Conservation (phyloP, 2,888 invertebrate genomes). For the Eupsilia transversa region DNA sequence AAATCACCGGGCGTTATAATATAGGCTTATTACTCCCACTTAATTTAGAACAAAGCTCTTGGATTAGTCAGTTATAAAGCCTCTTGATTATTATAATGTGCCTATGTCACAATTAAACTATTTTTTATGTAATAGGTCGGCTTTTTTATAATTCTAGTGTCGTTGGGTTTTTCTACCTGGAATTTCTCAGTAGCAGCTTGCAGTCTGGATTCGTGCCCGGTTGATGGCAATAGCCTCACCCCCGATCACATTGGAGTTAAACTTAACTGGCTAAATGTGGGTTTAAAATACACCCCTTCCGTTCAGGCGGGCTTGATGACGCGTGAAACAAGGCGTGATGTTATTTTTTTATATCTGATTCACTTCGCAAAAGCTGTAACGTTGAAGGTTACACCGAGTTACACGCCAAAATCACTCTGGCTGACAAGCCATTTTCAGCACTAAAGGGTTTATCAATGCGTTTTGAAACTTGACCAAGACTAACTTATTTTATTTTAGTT, state of each 20-base stretch:
- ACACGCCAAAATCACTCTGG: neutral
- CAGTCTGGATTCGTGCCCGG: neutral
- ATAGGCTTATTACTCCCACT: constrained; percentile 30
- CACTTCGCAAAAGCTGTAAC: neutral
- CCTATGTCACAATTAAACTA: no score
- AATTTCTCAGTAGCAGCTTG: neutral
- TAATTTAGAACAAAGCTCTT: constrained; percentile 35
- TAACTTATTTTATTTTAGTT: neutral
- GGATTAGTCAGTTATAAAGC: constrained; percentile 21
- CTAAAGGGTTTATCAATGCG: neutral
- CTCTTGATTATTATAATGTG: constrained; percentile 27
- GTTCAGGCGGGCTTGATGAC: no score
- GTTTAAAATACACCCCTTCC: no score
- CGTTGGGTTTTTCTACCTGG: neutral
- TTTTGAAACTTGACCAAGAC: neutral
- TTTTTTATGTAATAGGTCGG: neutral
- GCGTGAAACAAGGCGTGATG: no score
- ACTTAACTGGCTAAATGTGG: no score
- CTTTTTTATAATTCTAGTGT: neutral
- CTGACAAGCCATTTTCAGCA: neutral
- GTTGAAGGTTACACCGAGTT: neutral
- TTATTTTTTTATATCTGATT: neutral
- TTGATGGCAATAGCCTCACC: neutral
- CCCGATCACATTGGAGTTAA: neutral
- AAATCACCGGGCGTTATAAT: constrained; percentile 19